A percentile compares a stretch with the other conserved stretches of the same genome.
Conservation (phyloP, 2,888 invertebrate genomes). For the Rotaria magnacalcarata region DNA sequence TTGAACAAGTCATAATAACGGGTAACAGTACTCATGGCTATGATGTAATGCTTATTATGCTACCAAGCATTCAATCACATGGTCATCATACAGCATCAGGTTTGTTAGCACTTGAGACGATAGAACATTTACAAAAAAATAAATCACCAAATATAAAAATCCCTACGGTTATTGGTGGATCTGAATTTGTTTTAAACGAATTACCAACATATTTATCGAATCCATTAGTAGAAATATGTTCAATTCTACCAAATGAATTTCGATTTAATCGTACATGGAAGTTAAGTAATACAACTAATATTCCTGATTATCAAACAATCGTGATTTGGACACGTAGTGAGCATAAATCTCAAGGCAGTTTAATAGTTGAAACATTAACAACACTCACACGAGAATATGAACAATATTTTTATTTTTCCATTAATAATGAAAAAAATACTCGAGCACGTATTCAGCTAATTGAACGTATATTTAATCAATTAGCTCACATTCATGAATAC, state of each 20-base stretch:
- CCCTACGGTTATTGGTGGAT: not conserved
- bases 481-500: not conserved
- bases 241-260: not conserved
- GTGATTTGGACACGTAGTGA: not conserved
- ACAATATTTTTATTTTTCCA: conserved; percentile 31
- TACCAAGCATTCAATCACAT: conserved; percentile 27
- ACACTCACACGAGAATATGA: not conserved
- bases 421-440: not conserved
- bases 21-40: conserved; percentile 1
- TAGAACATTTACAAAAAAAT: not conserved
- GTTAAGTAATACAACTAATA: not conserved
- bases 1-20: not conserved
- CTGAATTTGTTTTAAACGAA: not conserved
- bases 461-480: not conserved
- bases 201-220: not conserved
- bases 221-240: not conserved
- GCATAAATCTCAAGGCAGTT: conserved; percentile 14
- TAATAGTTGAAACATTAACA: not conserved
- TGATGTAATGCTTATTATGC: conserved; percentile 15
- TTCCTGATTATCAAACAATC: not conserved
- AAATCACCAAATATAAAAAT: not conserved
- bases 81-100: conserved; percentile 25
- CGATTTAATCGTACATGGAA: conserved; percentile 18
- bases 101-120: not conserved
- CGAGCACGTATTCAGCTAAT: not conserved